These are phyloP conservation scores for Nephrotoma flavescens DNA, from an alignment of 2,888 invertebrate species.

Conservation along the genomic window DNA sequence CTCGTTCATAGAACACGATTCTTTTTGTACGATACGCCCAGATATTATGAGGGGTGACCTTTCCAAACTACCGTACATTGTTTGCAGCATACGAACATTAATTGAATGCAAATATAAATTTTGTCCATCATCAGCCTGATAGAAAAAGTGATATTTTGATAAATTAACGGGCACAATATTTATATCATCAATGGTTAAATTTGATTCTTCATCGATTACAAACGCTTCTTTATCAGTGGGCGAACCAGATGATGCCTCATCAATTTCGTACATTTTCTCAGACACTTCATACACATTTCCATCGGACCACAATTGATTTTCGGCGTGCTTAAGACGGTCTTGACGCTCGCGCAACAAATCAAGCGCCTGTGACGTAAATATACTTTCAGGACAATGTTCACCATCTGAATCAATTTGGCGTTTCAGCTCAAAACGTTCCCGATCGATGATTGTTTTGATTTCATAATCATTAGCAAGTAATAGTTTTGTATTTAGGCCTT, in stretches of 20 bases:
- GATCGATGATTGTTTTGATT: conserved; percentile 53
- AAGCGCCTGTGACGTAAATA: conserved; percentile 75
- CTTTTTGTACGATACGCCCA: conserved; percentile 75
- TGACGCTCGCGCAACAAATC: conserved; percentile 42
- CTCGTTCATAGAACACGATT: conserved; percentile 71
- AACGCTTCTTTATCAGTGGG: conserved; percentile 34
- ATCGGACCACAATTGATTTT: not conserved
- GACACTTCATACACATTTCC: not conserved
- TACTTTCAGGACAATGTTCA: conserved; percentile 64
- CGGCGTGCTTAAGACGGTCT: not conserved
- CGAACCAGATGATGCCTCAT: not conserved
- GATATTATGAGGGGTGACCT: conserved; percentile 56
- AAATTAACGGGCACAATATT: conserved; percentile 15
- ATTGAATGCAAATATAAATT: conserved; percentile 82
- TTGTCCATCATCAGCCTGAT: conserved; percentile 75
- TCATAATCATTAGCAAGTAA: conserved; percentile 54
- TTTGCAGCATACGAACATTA: conserved; percentile 78
- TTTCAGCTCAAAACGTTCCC: conserved; percentile 55
- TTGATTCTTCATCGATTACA: conserved; percentile 14
- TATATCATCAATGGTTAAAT: not conserved
- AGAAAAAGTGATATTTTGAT: conserved; percentile 25
- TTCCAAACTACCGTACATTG: conserved; percentile 69
- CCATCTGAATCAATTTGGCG: conserved; percentile 44
- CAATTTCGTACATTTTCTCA: conserved; percentile 3
- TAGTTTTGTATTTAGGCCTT: conserved; percentile 49